Conservation (phyloP, 64 coral and sea anemone genomes). For the Montipora capricornis region DNA sequence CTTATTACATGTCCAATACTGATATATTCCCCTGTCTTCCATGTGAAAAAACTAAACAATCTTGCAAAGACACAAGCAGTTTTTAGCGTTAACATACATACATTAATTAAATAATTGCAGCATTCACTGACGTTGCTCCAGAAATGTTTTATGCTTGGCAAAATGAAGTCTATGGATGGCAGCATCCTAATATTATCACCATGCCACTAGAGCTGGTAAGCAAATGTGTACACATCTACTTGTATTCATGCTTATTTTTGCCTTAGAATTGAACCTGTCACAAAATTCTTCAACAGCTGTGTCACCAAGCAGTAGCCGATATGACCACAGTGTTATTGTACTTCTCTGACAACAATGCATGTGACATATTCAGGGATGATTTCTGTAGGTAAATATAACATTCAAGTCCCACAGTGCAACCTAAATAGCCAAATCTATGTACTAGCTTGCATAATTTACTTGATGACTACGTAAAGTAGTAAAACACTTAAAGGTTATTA, state of each 20-base stretch:
- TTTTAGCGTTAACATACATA: too few relatives aligned
- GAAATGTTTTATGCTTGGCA: neutral
- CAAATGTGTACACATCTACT: neutral
- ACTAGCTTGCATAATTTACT: neutral
- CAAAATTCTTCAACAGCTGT: neutral
- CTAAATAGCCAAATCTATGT: neutral
- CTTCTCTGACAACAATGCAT: neutral
- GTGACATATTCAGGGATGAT: neutral
- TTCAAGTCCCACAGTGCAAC: neutral
- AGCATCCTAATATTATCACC: neutral
- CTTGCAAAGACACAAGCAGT: too few relatives aligned
- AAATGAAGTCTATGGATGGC: slow-evolving; percentile 3
- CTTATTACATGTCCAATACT: too few relatives aligned
- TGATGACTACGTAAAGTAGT: neutral
- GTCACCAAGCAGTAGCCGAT: neutral
- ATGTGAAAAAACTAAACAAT: too few relatives aligned
- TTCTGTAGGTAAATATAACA: neutral
- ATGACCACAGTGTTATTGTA: neutral
- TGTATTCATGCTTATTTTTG: neutral
- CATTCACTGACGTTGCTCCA: neutral
- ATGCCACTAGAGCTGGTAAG: neutral
- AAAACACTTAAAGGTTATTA: too few relatives aligned
- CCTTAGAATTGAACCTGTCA: neutral
- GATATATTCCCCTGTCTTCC: too few relatives aligned
- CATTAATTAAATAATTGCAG: neutral